Evolutionary conservation across 2,113 vertebrate genomes (phyloP).

Genomic region (Salvelinus sp.): DNA sequence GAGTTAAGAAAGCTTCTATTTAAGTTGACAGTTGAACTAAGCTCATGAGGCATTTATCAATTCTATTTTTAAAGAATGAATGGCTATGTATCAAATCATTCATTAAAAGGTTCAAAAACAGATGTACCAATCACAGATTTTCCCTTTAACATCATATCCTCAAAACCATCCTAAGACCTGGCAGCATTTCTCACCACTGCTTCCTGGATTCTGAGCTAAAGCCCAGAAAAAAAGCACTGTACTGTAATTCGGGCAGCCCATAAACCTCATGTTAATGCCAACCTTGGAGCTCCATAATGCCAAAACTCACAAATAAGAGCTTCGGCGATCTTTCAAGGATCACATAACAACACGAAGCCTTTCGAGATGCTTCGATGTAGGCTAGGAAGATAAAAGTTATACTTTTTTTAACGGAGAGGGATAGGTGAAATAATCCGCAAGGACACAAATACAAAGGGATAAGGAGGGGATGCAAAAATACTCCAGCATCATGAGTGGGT

Average conservation of each 20-base stretch:
- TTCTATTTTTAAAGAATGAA: too few species aligned
- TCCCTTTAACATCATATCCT: background rate
- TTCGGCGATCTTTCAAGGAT: background rate
- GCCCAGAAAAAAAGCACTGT: background rate
- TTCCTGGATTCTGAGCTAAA: background rate
- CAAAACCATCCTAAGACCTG: background rate
- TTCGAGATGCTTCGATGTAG: constrained; percentile 41
- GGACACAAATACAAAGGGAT: background rate
- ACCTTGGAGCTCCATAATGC: background rate
- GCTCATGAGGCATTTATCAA: too few species aligned
- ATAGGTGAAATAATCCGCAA: constrained; percentile 14
- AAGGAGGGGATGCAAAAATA: background rate
- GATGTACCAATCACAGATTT: background rate
- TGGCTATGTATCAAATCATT: background rate
- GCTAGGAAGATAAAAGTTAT: constrained; percentile 18
- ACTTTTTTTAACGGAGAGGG: background rate
- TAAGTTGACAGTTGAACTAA: too few species aligned
- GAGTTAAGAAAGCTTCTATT: too few species aligned
- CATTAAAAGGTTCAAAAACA: background rate
- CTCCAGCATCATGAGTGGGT: constrained; percentile 26
- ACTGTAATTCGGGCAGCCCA: background rate
- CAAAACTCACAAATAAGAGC: background rate
- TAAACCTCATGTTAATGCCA: background rate
- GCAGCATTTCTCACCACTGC: background rate
- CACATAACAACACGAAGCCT: constrained; percentile 23